A percentile compares a stretch with the other conserved stretches of the same genome.
Evolutionary conservation across 2,797 vertebrate genomes (phyloP).

Genomic region (Phrynocephalus guinanensis): DNA sequence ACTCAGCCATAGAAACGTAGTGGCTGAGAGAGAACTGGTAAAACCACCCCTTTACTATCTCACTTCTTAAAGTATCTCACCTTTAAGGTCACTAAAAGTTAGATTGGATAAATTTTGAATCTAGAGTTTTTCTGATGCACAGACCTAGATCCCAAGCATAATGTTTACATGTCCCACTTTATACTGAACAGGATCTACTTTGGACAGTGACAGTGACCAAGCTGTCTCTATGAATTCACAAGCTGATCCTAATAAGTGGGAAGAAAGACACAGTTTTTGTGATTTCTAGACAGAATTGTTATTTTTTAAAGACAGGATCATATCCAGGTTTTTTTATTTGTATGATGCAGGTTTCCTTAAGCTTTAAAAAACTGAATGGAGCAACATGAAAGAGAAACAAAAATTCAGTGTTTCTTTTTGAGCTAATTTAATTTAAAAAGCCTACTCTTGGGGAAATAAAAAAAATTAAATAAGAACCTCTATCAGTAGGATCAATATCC

Average conservation of each 20-base stretch:
- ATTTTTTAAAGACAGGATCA: not conserved
- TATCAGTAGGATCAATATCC: too few species aligned
- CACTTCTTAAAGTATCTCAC: too few species aligned
- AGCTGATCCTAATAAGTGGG: not conserved
- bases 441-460: not conserved
- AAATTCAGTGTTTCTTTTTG: not conserved
- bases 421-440: slow-evolving; percentile 28
- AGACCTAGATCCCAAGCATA: not conserved
- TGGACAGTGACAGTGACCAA: not conserved
- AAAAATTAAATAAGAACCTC: too few species aligned
- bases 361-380: not conserved
- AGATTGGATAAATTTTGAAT: too few species aligned
- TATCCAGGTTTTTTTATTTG: not conserved
- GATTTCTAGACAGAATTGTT: not conserved
- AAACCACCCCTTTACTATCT: too few species aligned
- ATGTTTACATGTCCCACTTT: not conserved
- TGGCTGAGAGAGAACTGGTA: too few species aligned
- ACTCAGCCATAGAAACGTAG: too few species aligned
- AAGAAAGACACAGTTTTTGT: not conserved
- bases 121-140: not conserved
- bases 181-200: not conserved
- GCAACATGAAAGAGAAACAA: slow-evolving; percentile 3
- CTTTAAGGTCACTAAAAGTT: too few species aligned
- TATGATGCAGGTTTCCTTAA: not conserved
- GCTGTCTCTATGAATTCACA: not conserved